Conservation (phyloP, 2,888 invertebrate species). For the Muschampia plurimacula region DNA sequence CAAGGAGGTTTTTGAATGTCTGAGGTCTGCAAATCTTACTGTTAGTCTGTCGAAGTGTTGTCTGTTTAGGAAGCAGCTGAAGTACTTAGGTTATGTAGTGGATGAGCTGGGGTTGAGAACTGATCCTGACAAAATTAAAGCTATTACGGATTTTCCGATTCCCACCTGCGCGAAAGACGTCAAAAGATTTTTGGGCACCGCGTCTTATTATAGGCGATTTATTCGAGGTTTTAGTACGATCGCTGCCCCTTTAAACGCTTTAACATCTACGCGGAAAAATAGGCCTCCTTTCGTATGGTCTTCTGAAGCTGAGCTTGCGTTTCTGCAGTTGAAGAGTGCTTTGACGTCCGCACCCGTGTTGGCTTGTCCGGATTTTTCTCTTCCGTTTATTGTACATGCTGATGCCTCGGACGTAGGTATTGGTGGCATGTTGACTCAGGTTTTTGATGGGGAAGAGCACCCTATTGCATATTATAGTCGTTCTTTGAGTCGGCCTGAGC, state of each 20-base stretch:
- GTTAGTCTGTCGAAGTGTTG: constrained; percentile 13
- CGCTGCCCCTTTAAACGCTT: constrained; percentile 47
- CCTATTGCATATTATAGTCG: constrained; percentile 10
- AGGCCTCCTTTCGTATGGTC: constrained; percentile 46
- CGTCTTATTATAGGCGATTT: constrained; percentile 33
- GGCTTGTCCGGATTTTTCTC: constrained; percentile 9
- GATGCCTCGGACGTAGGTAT: constrained; percentile 11
- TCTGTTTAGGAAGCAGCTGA: background rate
- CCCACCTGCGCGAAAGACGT: background rate
- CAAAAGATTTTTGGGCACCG: constrained; percentile 9
- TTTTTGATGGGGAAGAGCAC: constrained; percentile 1
- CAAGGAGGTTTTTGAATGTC: background rate
- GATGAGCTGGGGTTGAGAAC: background rate
- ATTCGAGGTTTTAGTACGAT: constrained; percentile 47
- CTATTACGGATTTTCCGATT: background rate
- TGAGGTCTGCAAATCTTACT: background rate
- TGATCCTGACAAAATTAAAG: constrained; percentile 15
- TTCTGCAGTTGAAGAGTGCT: constrained; percentile 37
- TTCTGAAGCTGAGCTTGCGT: constrained; percentile 42
- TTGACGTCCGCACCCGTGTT: constrained; percentile 15
- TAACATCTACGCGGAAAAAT: constrained; percentile 46
- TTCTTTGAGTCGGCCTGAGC: constrained; percentile 1
- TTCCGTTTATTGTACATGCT: constrained; percentile 3
- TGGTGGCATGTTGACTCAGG: constrained; percentile 19
- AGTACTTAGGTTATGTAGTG: constrained; percentile 14